Percentiles rank a stretch among this genome's conserved stretches.
phyloP scores from a whole-genome alignment of 2,888 invertebrate genomes.

The Rotaria sp. region DNA sequence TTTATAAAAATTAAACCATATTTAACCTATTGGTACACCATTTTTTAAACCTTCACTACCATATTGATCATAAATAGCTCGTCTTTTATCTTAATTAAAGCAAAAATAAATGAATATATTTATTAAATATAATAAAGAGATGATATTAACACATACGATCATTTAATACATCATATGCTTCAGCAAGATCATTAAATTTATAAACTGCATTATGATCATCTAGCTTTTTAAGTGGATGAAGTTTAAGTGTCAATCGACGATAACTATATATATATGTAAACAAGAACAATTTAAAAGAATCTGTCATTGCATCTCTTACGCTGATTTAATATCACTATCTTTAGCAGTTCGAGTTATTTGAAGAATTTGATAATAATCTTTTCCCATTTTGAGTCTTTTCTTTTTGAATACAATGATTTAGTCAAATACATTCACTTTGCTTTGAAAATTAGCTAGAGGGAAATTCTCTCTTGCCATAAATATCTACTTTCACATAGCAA shows the following conservation, averaged over 20 bases:
- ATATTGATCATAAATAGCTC: constrained; percentile 76
- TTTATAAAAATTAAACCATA: no score
- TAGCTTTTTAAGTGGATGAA: constrained; percentile 53
- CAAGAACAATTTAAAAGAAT: no score
- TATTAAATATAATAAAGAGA: constrained; percentile 41
- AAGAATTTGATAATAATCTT: constrained; percentile 36
- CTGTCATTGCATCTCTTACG: not conserved
- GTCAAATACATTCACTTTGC: not conserved
- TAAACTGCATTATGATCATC: constrained; percentile 49
- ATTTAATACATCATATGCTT: constrained; percentile 56
- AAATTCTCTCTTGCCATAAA: not conserved
- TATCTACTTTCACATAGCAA: not conserved
- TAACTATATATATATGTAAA: constrained; percentile 42
- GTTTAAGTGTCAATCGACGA: constrained; percentile 53
- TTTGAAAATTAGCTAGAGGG: not conserved
- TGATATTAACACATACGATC: constrained; percentile 47
- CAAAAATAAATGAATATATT: not conserved
- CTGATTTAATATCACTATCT: constrained; percentile 37
- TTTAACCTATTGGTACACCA: constrained; percentile 63
- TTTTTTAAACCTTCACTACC: constrained; percentile 77
- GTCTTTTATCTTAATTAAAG: constrained; percentile 48
- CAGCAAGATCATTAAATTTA: constrained; percentile 53
- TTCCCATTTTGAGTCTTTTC: constrained; percentile 21
- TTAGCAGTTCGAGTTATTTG: constrained; percentile 37
- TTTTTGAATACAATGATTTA: no score